Evolutionary conservation across 2,797 vertebrate species (phyloP).

Genomic region (Mastacembelus armatus): DNA sequence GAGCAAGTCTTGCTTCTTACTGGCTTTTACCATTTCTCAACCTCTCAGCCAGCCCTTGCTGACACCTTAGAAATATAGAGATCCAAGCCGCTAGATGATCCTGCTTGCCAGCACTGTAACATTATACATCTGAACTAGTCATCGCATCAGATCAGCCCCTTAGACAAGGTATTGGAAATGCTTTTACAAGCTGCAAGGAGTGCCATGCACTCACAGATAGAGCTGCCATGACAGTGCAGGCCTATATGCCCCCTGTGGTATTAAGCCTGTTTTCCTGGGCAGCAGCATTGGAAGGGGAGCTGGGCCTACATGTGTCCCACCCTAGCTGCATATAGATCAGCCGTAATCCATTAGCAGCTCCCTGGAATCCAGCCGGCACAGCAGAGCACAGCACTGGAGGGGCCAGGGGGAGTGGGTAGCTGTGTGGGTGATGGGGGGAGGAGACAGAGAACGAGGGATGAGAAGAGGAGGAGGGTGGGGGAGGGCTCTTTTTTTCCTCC

Average conservation of each 20-base stretch:
- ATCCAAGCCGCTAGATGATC: conserved; percentile 17
- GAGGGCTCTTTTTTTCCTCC: conserved; percentile 35
- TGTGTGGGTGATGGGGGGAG: conserved; percentile 65
- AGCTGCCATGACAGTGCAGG: conserved; percentile 33
- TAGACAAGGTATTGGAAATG: not conserved
- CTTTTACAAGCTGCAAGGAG: conserved; percentile 15
- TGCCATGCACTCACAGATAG: conserved; percentile 23
- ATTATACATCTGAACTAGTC: conserved; percentile 17
- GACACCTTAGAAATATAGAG: conserved; percentile 18
- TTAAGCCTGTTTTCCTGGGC: conserved; percentile 71
- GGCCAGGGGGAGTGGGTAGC: conserved; percentile 76
- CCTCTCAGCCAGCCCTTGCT: conserved; percentile 21
- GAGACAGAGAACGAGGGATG: conserved; percentile 54
- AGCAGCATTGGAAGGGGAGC: conserved; percentile 69
- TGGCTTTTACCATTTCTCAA: conserved; percentile 34
- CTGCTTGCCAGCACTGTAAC: not conserved
- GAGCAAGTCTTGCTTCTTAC: conserved; percentile 52
- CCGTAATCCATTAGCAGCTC: conserved; percentile 83
- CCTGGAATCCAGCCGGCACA: conserved; percentile 82
- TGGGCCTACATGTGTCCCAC: conserved; percentile 79
- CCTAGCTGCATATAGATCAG: conserved; percentile 84
- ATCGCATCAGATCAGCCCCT: not conserved
- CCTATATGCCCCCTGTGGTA: conserved; percentile 57
- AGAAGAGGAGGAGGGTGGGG: conserved; percentile 68
- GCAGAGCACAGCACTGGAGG: conserved; percentile 77